phyloP scores from a whole-genome alignment of 2,888 invertebrate genomes.

The Holacanthella duospinosa region DNA sequence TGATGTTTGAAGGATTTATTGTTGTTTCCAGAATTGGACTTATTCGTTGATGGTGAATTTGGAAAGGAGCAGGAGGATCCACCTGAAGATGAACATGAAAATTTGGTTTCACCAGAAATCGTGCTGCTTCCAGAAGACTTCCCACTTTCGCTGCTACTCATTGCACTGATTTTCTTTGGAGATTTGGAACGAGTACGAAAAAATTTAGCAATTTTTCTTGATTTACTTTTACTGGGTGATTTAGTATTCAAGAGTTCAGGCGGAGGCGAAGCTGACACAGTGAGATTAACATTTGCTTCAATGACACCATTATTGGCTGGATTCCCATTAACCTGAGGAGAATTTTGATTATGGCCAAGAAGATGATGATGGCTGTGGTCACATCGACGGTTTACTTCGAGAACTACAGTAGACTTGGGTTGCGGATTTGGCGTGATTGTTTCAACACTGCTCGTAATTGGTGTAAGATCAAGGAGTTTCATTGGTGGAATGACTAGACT shows the following conservation, averaged over 20 bases:
- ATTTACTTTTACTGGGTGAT: constrained; percentile 37
- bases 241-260: constrained; percentile 20
- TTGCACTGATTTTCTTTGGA: constrained; percentile 30
- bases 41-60: constrained; percentile 12
- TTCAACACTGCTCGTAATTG: constrained; percentile 24
- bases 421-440: not conserved
- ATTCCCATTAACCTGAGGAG: constrained; percentile 1
- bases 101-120: constrained; percentile 19
- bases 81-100: constrained; percentile 28
- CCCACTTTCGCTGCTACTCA: constrained; percentile 35
- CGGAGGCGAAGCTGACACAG: constrained; percentile 25
- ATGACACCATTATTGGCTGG: not conserved
- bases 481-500: constrained; percentile 35
- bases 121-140: constrained; percentile 31
- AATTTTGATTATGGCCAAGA: not conserved
- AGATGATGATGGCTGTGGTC: constrained; percentile 27
- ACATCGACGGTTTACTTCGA: constrained; percentile 12
- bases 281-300: not conserved
- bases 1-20: constrained; percentile 15
- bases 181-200: constrained; percentile 35
- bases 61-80: constrained; percentile 32
- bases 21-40: constrained; percentile 5
- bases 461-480: constrained; percentile 35
- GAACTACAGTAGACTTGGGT: not conserved
- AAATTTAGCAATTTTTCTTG: constrained; percentile 36